These are phyloP conservation scores for Hemibagrus wyckioides DNA, from an alignment of 2,113 vertebrate genomes.

Conservation along the genomic window DNA sequence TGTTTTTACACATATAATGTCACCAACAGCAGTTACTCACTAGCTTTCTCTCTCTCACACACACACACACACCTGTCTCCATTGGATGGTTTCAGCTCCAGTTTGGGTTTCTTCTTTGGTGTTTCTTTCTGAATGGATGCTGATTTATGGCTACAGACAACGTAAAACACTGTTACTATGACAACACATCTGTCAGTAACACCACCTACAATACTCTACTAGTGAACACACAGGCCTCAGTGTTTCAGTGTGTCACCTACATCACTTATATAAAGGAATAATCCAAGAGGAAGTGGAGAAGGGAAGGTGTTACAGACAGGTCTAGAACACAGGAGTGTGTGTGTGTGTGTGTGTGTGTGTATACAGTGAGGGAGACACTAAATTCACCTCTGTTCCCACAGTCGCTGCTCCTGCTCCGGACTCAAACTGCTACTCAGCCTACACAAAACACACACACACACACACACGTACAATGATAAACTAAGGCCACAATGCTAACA, in stretches of 20 bases:
- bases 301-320: neutral
- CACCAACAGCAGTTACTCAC: neutral
- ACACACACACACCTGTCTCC: conserved; percentile 6
- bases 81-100: conserved; percentile 11
- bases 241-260: neutral
- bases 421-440: conserved; percentile 92
- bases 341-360: no score
- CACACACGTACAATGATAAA: no score
- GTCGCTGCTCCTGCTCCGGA: conserved; percentile 95
- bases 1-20: neutral
- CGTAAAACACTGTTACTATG: neutral
- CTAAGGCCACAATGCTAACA: no score
- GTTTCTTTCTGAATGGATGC: conserved; percentile 17
- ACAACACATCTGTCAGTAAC: neutral
- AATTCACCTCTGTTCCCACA: conserved; percentile 95
- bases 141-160: neutral
- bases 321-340: neutral
- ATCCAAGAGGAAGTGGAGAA: neutral
- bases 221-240: neutral
- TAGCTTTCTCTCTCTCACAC: no score
- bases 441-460: neutral
- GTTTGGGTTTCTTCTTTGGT: conserved; percentile 18
- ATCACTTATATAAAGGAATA: no score
- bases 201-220: neutral
- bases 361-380: no score